Conservation (phyloP, 1,140 invertebrate genomes). For the Hypsibius dujardini region DNA sequence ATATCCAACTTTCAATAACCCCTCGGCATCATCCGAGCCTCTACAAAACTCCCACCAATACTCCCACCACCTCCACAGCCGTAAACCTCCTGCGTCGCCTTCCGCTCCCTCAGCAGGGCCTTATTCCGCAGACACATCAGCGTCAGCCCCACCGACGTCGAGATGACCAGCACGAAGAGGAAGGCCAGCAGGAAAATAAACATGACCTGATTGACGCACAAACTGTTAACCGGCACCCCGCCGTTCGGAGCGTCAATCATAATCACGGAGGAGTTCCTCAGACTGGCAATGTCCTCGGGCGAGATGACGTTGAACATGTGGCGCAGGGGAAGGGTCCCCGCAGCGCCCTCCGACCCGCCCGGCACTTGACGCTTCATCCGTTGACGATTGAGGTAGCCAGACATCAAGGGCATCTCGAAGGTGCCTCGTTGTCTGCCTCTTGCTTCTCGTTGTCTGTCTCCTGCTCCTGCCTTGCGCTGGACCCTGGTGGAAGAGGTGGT, state of each 20-base stretch:
- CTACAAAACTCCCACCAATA: too few relatives aligned
- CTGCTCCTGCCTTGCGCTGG: too few relatives aligned
- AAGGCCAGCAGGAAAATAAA: background rate
- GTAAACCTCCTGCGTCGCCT: background rate
- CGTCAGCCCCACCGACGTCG: background rate
- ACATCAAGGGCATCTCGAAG: background rate
- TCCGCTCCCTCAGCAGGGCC: background rate
- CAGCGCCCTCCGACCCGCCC: background rate
- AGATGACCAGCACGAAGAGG: background rate
- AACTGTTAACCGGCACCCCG: background rate
- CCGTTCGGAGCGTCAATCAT: background rate
- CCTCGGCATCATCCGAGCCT: too few relatives aligned
- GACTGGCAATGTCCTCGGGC: background rate
- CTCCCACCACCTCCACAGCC: too few relatives aligned
- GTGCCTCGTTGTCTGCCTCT: background rate
- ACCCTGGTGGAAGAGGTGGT: too few relatives aligned
- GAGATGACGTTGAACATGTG: constrained; percentile 9
- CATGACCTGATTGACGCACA: constrained; percentile 12
- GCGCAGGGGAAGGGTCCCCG: background rate
- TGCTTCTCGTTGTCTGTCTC: too few relatives aligned
- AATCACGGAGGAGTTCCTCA: constrained; percentile 3
- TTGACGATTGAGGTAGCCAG: background rate
- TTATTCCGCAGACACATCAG: background rate
- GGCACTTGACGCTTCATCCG: background rate
- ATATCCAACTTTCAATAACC: too few relatives aligned